A percentile compares a stretch with the other conserved stretches of the same genome.
phyloP scores from a whole-genome alignment of 2,113 vertebrate genomes.

The Oceanites oceanicus region DNA sequence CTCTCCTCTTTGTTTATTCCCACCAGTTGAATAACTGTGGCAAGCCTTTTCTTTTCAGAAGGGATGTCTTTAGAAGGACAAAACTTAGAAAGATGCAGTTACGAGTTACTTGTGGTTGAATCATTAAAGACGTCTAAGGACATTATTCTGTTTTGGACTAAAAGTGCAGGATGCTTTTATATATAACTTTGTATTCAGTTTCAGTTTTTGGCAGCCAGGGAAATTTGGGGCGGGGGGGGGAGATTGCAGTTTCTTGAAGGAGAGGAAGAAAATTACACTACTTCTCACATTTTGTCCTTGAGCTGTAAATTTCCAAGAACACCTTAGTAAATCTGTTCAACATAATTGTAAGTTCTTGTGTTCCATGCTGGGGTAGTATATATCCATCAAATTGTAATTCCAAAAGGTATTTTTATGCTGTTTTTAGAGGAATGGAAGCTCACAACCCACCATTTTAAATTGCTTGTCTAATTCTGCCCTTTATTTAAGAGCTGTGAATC shows the following conservation, averaged over 20 bases:
- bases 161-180: not conserved
- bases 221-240: not conserved
- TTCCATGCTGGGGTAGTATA: not conserved
- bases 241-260: not conserved
- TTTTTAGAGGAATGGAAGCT: not conserved
- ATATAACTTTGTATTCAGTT: not conserved
- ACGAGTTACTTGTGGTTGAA: not conserved
- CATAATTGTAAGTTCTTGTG: slow-evolving; percentile 17
- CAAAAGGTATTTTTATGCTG: not conserved
- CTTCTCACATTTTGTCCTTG: slow-evolving; percentile 44
- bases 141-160: not conserved
- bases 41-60: not conserved
- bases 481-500: slow-evolving; percentile 1
- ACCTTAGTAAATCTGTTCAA: slow-evolving; percentile 52
- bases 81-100: not conserved
- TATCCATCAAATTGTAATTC: slow-evolving; percentile 18
- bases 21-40: not conserved
- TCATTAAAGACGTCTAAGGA: not conserved
- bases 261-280: not conserved
- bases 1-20: not conserved
- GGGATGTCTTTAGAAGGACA: not conserved
- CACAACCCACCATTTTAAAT: not conserved
- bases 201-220: not conserved
- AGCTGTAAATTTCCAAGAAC: slow-evolving; percentile 66
- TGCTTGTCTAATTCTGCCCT: slow-evolving; percentile 10